Percentiles rank a stretch among this genome's conserved stretches.
phyloP scores from a whole-genome alignment of 1,140 invertebrate species.

The Solen grandis region DNA sequence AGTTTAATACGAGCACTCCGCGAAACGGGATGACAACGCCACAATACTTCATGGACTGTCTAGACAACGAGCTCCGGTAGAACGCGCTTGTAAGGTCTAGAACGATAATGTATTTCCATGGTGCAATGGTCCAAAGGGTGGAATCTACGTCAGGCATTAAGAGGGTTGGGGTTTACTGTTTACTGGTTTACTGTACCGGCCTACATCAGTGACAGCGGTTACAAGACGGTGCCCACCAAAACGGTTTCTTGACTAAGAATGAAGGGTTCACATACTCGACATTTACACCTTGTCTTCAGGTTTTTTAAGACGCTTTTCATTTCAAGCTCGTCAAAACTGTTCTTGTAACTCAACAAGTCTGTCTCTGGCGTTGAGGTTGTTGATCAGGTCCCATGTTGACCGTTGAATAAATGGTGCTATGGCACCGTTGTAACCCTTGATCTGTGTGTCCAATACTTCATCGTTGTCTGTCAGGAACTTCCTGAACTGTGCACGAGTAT shows the following conservation, averaged over 20 bases:
- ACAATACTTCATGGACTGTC: slow-evolving; percentile 56
- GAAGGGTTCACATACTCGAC: slow-evolving; percentile 58
- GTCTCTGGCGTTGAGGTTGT: slow-evolving; percentile 56
- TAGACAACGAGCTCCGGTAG: slow-evolving; percentile 41
- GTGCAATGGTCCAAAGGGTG: slow-evolving; percentile 27
- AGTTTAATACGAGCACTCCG: slow-evolving; percentile 57
- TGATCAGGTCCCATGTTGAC: slow-evolving; percentile 58
- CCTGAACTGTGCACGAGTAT: no score
- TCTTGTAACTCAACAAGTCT: slow-evolving; percentile 42
- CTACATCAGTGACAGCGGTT: slow-evolving; percentile 61
- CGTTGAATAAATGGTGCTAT: slow-evolving; percentile 31
- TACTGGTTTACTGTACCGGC: slow-evolving; percentile 47
- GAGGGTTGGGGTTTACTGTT: no score
- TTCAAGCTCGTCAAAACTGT: slow-evolving; percentile 42
- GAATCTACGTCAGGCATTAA: slow-evolving; percentile 59
- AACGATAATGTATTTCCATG: slow-evolving; percentile 58
- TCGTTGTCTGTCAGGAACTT: neutral
- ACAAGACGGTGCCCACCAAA: slow-evolving; percentile 51
- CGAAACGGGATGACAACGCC: slow-evolving; percentile 55
- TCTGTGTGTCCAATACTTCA: slow-evolving; percentile 21
- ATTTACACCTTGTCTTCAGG: slow-evolving; percentile 39
- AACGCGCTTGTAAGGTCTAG: slow-evolving; percentile 56
- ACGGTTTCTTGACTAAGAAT: slow-evolving; percentile 56
- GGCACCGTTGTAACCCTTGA: slow-evolving; percentile 48
- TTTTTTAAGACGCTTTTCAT: slow-evolving; percentile 51